Evolutionary conservation across 2,888 invertebrate genomes (phyloP).

Genomic region (Polyommatus iphigenia): DNA sequence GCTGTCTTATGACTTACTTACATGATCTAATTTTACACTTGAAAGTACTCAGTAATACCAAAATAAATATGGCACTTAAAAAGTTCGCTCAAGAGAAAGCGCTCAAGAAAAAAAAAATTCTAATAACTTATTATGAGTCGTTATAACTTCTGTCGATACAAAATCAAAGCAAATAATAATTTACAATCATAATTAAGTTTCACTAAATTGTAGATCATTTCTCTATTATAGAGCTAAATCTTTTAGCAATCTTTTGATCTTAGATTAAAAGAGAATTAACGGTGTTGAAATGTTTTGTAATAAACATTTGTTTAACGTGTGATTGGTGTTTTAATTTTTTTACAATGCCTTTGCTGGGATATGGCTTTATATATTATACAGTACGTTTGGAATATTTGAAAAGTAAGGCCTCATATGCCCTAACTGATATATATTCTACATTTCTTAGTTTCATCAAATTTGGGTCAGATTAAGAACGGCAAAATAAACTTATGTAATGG

Average conservation of each 20-base stretch:
- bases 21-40: not conserved
- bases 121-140: conserved; percentile 7
- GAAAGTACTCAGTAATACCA: not conserved
- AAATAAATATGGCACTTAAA: not conserved
- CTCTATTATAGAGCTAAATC: not conserved
- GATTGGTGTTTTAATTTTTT: too few relatives aligned
- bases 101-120: not conserved
- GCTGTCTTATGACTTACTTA: too few relatives aligned
- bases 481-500: too few relatives aligned
- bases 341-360: too few relatives aligned
- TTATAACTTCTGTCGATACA: conserved; percentile 16
- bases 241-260: conserved; percentile 2
- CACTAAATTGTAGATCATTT: conserved; percentile 3
- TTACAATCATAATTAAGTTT: conserved; percentile 7
- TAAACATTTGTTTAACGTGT: too few relatives aligned
- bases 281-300: not conserved
- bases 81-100: conserved; percentile 4
- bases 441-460: too few relatives aligned
- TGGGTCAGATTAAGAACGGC: too few relatives aligned
- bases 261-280: not conserved
- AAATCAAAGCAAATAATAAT: conserved; percentile 18
- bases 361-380: too few relatives aligned
- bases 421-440: too few relatives aligned
- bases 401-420: too few relatives aligned
- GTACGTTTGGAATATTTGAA: too few relatives aligned